Percentiles rank a stretch among this genome's conserved stretches.
Evolutionary conservation across 2,797 vertebrate species (phyloP).

Genomic region (Enteromius trimaculatus): DNA sequence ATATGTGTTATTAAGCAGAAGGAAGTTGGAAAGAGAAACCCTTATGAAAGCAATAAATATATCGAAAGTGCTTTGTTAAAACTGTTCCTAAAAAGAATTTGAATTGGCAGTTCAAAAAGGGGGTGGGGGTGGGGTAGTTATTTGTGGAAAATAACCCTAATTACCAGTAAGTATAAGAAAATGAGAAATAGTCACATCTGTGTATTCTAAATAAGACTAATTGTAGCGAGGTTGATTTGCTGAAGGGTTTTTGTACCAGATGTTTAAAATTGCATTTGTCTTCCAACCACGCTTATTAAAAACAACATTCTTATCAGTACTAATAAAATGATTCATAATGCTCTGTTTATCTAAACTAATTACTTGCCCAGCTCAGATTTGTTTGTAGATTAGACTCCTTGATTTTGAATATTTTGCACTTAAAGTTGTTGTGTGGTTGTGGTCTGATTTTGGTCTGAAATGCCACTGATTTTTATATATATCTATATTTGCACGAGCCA

Average conservation of each 20-base stretch:
- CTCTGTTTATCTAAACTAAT: background rate
- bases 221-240: background rate
- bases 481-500: conserved; percentile 32
- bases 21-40: background rate
- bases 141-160: background rate
- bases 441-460: background rate
- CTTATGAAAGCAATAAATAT: background rate
- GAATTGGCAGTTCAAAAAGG: background rate
- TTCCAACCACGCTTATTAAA: no score
- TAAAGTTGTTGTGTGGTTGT: background rate
- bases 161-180: background rate
- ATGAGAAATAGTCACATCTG: background rate
- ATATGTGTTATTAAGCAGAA: background rate
- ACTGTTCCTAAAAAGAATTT: background rate
- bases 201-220: background rate
- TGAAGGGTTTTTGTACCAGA: background rate
- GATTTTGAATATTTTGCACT: background rate
- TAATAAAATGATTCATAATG: background rate
- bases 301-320: background rate
- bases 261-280: background rate
- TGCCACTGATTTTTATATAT: conserved; percentile 12
- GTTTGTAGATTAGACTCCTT: background rate
- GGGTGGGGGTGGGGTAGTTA: no score
- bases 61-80: background rate
- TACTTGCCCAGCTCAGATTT: background rate